Evolutionary conservation across 2,888 invertebrate genomes (phyloP).

Genomic region (Dermolepida albohirtum): DNA sequence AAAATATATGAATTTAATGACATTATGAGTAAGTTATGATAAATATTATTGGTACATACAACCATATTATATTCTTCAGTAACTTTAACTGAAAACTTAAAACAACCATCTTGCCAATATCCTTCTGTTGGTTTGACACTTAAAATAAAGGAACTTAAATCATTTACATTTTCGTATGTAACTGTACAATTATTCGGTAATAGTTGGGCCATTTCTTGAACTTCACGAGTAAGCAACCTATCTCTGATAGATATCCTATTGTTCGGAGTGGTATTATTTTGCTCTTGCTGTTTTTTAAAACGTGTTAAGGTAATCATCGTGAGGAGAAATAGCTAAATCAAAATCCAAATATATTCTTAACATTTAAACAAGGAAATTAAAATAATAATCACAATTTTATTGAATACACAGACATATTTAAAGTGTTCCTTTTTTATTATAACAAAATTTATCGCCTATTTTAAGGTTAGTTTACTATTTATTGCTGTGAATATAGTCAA

Average conservation of each 20-base stretch:
- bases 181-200: constrained; percentile 84
- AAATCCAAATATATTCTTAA: constrained; percentile 23
- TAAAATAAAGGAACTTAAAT: constrained; percentile 83
- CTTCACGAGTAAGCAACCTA: constrained; percentile 83
- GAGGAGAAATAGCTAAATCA: background rate
- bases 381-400: constrained; percentile 22
- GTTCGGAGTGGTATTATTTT: constrained; percentile 59
- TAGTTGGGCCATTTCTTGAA: constrained; percentile 87
- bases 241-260: constrained; percentile 82
- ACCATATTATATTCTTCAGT: constrained; percentile 97
- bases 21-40: background rate
- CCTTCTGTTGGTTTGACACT: constrained; percentile 88
- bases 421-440: background rate
- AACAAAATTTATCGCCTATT: constrained; percentile 5
- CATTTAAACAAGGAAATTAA: constrained; percentile 5
- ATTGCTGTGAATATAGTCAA: constrained; percentile 20
- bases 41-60: constrained; percentile 70
- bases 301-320: constrained; percentile 80
- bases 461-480: constrained; percentile 32
- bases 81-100: constrained; percentile 86
- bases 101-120: constrained; percentile 87
- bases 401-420: background rate
- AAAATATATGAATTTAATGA: constrained; percentile 57
- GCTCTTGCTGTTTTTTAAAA: constrained; percentile 75
- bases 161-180: constrained; percentile 84